Evolutionary conservation across 2,113 vertebrate species (phyloP).

Genomic region (Ramphastos sulfuratus): DNA sequence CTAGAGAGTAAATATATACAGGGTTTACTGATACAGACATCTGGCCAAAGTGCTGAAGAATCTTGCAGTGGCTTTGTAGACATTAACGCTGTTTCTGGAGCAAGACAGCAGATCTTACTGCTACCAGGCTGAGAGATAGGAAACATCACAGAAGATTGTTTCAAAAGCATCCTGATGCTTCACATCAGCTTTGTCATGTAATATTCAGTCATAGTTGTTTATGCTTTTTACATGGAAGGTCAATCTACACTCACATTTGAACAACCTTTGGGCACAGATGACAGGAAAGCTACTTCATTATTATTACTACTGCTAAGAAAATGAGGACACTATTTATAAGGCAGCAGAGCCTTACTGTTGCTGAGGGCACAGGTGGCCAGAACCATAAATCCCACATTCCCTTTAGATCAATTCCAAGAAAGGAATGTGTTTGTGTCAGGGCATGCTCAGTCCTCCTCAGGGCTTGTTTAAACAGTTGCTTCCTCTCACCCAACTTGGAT

Average conservation of each 20-base stretch:
- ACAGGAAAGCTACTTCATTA: too few relatives aligned
- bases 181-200: too few relatives aligned
- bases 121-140: not conserved
- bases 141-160: not conserved
- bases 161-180: not conserved
- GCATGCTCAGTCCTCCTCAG: not conserved
- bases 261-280: too few relatives aligned
- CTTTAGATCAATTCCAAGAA: not conserved
- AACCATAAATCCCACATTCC: not conserved
- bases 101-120: not conserved
- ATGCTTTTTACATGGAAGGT: too few relatives aligned
- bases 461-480: not conserved
- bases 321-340: too few relatives aligned
- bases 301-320: too few relatives aligned
- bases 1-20: not conserved
- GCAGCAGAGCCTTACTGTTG: not conserved
- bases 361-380: not conserved
- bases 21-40: not conserved
- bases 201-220: too few relatives aligned
- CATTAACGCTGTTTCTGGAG: not conserved
- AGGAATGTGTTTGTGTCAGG: not conserved
- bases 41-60: not conserved
- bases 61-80: not conserved
- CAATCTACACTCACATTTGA: too few relatives aligned
- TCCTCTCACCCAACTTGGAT: not conserved